Percentiles rank a stretch among this genome's conserved stretches.
phyloP scores from a whole-genome alignment of 1,140 invertebrate species.

The Bombus waltoni region DNA sequence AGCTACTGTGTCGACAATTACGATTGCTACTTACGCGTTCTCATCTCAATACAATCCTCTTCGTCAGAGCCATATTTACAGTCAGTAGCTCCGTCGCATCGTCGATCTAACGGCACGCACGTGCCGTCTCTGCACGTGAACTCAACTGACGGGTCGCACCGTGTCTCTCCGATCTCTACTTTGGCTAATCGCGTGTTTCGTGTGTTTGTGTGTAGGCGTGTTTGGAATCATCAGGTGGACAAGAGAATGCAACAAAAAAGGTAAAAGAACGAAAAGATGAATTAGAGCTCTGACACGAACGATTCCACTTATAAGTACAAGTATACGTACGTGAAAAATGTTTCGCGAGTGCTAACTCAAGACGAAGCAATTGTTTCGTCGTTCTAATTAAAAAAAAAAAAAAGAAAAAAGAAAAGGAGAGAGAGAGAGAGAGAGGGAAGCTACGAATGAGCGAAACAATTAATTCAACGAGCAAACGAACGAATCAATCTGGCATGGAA shows the following conservation, averaged over 20 bases:
- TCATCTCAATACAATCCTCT: slow-evolving; percentile 69
- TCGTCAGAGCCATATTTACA: slow-evolving; percentile 84
- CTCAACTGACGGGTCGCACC: slow-evolving; percentile 72
- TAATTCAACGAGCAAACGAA: neutral
- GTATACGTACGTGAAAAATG: too few species aligned
- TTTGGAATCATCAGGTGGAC: neutral
- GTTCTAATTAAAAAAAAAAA: neutral
- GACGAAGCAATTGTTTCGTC: too few species aligned
- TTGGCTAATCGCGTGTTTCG: slow-evolving; percentile 38
- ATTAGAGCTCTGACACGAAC: too few species aligned
- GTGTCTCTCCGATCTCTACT: slow-evolving; percentile 16
- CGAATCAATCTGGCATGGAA: neutral
- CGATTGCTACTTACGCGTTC: slow-evolving; percentile 23
- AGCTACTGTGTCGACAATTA: neutral
- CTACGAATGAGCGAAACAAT: neutral
- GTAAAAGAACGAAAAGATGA: slow-evolving; percentile 25
- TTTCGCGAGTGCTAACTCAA: too few species aligned
- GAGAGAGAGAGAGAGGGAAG: too few species aligned
- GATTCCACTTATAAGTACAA: too few species aligned
- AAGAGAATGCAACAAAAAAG: slow-evolving; percentile 25
- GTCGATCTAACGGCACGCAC: slow-evolving; percentile 82
- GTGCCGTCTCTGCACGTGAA: slow-evolving; percentile 79
- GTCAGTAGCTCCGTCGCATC: slow-evolving; percentile 80
- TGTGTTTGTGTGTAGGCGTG: slow-evolving; percentile 6
- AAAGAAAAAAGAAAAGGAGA: too few species aligned